phyloP scores from a whole-genome alignment of 1,140 invertebrate species.

The Bursaphelenchus mucronatus region DNA sequence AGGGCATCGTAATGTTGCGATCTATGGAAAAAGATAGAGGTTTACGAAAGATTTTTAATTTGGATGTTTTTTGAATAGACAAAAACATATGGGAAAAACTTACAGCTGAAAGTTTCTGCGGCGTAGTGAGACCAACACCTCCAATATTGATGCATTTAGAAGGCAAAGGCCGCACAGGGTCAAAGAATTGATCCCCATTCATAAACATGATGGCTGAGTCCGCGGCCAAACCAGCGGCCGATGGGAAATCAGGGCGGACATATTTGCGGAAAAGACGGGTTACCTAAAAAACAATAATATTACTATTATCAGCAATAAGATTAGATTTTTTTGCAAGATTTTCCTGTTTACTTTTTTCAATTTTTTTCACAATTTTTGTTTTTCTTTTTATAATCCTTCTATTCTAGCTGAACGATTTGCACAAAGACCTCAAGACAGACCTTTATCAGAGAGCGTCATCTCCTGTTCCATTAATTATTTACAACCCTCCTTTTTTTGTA shows the following conservation, averaged over 20 bases:
- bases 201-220: slow-evolving; percentile 29
- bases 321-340: background rate
- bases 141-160: slow-evolving; percentile 28
- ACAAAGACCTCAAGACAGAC: background rate
- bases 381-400: background rate
- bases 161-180: slow-evolving; percentile 34
- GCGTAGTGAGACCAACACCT: slow-evolving; percentile 15
- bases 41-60: too few relatives aligned
- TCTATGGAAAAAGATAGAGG: background rate
- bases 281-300: slow-evolving; percentile 22
- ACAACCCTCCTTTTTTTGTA: too few relatives aligned
- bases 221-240: slow-evolving; percentile 21
- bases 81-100: slow-evolving; percentile 10
- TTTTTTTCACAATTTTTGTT: background rate
- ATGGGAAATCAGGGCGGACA: slow-evolving; percentile 33
- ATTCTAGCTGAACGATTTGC: background rate
- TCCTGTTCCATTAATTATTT: background rate
- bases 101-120: background rate
- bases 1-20: background rate
- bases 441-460: background rate
- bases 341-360: background rate
- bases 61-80: too few relatives aligned
- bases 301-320: background rate
- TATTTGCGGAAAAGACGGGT: slow-evolving; percentile 33
- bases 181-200: slow-evolving; percentile 37